Evolutionary conservation across 2,888 invertebrate species (phyloP), one percentile per base, ranked within the genome.

Genomic region (Lithodes maja): DNA sequence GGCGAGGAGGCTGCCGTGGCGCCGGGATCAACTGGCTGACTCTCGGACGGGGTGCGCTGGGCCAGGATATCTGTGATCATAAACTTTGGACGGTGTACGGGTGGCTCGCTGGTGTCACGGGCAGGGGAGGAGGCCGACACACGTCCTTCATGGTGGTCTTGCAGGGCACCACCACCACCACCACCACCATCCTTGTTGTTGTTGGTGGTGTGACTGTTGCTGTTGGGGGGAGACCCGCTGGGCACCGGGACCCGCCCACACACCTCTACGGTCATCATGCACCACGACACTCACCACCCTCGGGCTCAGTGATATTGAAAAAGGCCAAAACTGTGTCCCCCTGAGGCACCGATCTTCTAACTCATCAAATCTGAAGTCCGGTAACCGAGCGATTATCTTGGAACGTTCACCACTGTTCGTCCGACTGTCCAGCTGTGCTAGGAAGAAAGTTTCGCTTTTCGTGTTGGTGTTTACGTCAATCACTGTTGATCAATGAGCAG

Each of bases 61-160:
- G 90, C 87, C 78, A 90, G 82, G 75, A 90, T 90, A 54, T 90
- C 90, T 17, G 90, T 90, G 61, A 90, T 90, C 90, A 90, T 90
- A 77, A 90, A 90, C 83, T 87, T 90, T 5, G 90, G 87, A 2
- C 90, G 83, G 74, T 87, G 84, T 75, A 87, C 87, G 83, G 87
- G 83, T 33, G 87, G 79, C 2, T 83, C 87, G 69, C 68, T 79
- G 49, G 83, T 79, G 83, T 83, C 83, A 52, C 87, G 87, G 79
- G 83, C 87, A 3, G 83, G 87, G 53, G 83, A 78, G 54, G 87
- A 79, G 5, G 85, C 71, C n/a, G 71, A 71, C 52, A 87, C 50
- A 55, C 87, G 82, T 12, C 87, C 78, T 54, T 87, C 87, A 75
- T 78, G 78, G 83, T 87, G 87, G 52, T 49, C 77, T 55, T 83